Base-by-base conservation (phyloP, 2,113 vertebrate genomes). In the Cardinalis cardinalis region DNA sequence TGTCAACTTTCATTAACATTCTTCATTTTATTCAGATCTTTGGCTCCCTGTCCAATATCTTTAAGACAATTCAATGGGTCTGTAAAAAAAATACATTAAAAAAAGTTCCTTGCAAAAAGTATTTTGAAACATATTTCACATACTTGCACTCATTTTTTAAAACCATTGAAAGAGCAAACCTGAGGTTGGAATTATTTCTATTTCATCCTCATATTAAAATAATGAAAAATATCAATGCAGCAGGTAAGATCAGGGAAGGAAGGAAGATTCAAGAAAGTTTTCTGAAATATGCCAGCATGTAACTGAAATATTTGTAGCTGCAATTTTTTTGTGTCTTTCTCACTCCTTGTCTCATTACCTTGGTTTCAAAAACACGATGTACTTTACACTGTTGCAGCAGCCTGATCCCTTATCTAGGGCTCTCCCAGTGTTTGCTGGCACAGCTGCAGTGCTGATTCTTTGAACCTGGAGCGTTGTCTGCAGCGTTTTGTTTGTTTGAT, bases 261-360 rank as follows among this genome's bases (percentile, higher is more conserved):
- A 74, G 14, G 13, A 40, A 59, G 8, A 73, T 53, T 74, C 12
- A 43, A 31, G 38, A 91, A 85, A 58, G 6, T 60, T 90, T 93
- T 66, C 44, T 41, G n/a, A 87, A 72, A 19, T 74, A 79, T 24
- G 11, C n/a, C 31, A 49, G 26, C 43, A 31, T 18, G 14, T 59
- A 49, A 77, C 14, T 69, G 24, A 79, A 92, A 56, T 64, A 73
- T 53, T 59, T 88, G 56, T 43, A 61, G 43, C 28, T 73, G 38
- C 51, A 83, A 29, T 38, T 88, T 41, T 49, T 49, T 44, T 69
- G 40, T 46, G 36, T 31, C 7, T 70, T 84, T 80, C 43, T 64
- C 3, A 1, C 25, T 92, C 23, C 58, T 94, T 89, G 46, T 92
- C 86, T 77, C 68, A 58, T 73, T 80, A 86, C 71, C 79, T 95